Percentiles rank a stretch among this genome's conserved stretches.
These are phyloP conservation scores for Collichthys lucidus DNA, from an alignment of 2,113 vertebrate species.

Conservation along the genomic window DNA sequence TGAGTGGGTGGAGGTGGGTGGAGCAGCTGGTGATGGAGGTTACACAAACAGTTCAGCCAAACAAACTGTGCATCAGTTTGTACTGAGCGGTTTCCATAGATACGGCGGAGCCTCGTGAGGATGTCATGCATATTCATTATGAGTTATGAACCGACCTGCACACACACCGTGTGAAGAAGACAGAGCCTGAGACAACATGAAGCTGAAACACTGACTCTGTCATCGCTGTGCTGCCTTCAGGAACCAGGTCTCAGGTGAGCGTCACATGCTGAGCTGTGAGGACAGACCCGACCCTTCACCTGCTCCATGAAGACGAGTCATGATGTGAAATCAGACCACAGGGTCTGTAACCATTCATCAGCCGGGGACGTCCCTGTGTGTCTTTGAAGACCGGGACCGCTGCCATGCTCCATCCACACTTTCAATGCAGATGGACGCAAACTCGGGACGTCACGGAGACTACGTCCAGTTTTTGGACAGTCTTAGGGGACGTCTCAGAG, in stretches of 20 bases:
- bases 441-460: background rate
- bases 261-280: no score
- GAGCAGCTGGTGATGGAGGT: background rate
- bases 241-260: no score
- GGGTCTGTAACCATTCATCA: background rate
- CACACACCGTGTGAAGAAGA: conserved; percentile 13
- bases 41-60: background rate
- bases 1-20: background rate
- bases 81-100: conserved; percentile 40
- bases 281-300: no score
- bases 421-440: conserved; percentile 35
- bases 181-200: background rate
- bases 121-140: conserved; percentile 45
- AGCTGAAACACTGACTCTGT: no score
- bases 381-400: conserved; percentile 21
- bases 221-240: no score
- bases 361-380: background rate
- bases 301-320: no score
- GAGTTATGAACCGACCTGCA: conserved; percentile 18
- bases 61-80: background rate
- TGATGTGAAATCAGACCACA: no score
- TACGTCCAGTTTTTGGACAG: no score
- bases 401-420: conserved; percentile 31
- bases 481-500: no score
- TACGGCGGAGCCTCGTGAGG: conserved; percentile 41